Evolutionary conservation across 2,797 vertebrate species (phyloP).

Genomic region (Clangula hyemalis): DNA sequence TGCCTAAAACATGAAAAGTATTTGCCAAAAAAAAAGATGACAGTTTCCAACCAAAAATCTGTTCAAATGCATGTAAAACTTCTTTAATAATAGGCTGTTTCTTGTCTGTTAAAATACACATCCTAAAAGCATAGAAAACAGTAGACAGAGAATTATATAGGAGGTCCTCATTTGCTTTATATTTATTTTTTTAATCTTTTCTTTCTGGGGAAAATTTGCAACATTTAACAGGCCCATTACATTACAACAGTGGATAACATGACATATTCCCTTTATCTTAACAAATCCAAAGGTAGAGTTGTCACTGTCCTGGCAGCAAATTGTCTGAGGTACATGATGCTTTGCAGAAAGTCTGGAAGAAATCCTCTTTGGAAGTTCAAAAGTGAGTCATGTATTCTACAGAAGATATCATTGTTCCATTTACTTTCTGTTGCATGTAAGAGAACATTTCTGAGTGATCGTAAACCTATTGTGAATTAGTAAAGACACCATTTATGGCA

Average conservation of each 20-base stretch:
- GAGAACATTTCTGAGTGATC: neutral
- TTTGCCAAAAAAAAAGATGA: neutral
- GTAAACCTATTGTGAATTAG: neutral
- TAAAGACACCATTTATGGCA: neutral
- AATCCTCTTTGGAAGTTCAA: constrained; percentile 12
- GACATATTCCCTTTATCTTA: constrained; percentile 17
- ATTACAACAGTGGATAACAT: neutral
- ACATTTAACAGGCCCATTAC: neutral
- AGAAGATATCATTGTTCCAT: neutral
- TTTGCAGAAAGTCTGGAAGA: constrained; percentile 44
- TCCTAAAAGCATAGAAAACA: neutral
- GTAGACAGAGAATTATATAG: neutral
- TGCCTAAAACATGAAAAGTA: neutral
- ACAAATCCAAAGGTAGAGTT: neutral
- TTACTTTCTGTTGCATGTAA: rapidly evolving
- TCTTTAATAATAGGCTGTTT: neutral
- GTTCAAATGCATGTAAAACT: neutral
- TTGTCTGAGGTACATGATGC: neutral
- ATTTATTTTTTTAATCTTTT: neutral
- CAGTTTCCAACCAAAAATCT: neutral
- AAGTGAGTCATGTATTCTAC: neutral
- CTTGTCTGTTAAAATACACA: neutral
- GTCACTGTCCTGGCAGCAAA: neutral
- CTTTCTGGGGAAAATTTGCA: neutral
- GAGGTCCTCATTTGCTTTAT: neutral